A percentile compares a stretch with the other conserved stretches of the same genome.
These are phyloP conservation scores for Rhincodon typus DNA, from an alignment of 2,797 vertebrate genomes.

Conservation along the genomic window DNA sequence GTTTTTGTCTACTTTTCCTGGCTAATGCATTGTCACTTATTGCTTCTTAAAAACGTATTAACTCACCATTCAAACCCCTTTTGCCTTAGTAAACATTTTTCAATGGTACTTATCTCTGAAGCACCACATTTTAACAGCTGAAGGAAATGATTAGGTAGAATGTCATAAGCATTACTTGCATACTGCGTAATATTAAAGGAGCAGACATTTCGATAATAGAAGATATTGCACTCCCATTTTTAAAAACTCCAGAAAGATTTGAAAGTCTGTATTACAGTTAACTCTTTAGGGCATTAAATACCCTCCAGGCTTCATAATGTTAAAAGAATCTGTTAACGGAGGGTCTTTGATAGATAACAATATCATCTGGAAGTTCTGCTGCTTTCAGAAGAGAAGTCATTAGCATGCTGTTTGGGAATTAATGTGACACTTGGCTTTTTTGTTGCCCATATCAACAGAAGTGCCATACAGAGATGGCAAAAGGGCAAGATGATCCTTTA, in stretches of 20 bases:
- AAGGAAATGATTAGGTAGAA: not conserved
- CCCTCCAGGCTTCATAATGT: not conserved
- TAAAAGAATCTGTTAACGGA: not conserved
- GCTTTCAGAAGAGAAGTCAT: not conserved
- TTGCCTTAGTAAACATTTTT: not conserved
- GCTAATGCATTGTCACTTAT: not conserved
- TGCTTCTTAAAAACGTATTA: not conserved
- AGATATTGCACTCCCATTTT: not conserved
- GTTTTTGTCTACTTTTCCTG: not conserved
- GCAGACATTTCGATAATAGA: not conserved
- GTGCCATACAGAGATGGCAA: not conserved
- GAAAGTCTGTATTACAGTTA: not conserved
- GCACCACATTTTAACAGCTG: not conserved
- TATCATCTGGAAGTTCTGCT: not conserved
- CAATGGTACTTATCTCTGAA: not conserved
- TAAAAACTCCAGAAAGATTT: not conserved
- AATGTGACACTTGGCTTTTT: constrained; percentile 7
- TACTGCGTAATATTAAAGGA: not conserved
- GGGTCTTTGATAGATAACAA: not conserved
- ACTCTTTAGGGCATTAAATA: not conserved
- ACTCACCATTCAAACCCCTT: not conserved
- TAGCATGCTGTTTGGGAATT: constrained; percentile 26
- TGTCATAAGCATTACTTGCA: not conserved
- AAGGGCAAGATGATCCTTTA: not conserved
- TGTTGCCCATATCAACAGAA: not conserved